These are phyloP conservation scores for Brachyhypopomus occidentalis DNA, from an alignment of 2,113 vertebrate species.

Conservation along the genomic window DNA sequence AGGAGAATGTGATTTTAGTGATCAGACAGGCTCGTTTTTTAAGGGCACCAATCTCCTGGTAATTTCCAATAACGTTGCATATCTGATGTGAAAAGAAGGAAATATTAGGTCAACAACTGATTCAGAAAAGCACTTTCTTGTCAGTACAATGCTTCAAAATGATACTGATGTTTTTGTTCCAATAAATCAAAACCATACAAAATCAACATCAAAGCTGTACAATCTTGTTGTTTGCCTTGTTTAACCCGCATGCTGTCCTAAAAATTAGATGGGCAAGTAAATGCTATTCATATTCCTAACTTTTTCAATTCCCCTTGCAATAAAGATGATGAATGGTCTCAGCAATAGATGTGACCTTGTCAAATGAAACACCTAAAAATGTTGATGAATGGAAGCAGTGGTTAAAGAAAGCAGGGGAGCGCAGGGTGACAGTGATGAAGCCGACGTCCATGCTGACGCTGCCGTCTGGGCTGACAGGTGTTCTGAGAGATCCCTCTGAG, in stretches of 20 bases:
- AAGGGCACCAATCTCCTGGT: too few species aligned
- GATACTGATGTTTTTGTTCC: neutral
- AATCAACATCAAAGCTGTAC: too few species aligned
- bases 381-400: slow-evolving; percentile 54
- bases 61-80: too few species aligned
- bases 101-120: too few species aligned
- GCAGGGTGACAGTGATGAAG: slow-evolving; percentile 61
- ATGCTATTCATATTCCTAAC: slow-evolving; percentile 32
- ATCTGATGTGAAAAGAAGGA: too few species aligned
- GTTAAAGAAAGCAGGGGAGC: slow-evolving; percentile 57
- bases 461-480: slow-evolving; percentile 55
- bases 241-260: slow-evolving; percentile 14
- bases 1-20: too few species aligned
- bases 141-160: too few species aligned
- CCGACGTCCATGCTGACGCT: slow-evolving; percentile 20
- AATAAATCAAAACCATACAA: neutral
- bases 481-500: slow-evolving; percentile 48
- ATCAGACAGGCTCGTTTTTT: too few species aligned
- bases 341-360: slow-evolving; percentile 58
- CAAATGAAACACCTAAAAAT: slow-evolving; percentile 47
- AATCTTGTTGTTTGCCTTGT: slow-evolving; percentile 15
- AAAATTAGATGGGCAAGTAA: slow-evolving; percentile 46
- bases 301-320: slow-evolving; percentile 38
- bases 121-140: too few species aligned
- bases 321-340: slow-evolving; percentile 55